These are phyloP conservation scores for Phengaris arion DNA, from an alignment of 2,888 invertebrate genomes.

Conservation along the genomic window DNA sequence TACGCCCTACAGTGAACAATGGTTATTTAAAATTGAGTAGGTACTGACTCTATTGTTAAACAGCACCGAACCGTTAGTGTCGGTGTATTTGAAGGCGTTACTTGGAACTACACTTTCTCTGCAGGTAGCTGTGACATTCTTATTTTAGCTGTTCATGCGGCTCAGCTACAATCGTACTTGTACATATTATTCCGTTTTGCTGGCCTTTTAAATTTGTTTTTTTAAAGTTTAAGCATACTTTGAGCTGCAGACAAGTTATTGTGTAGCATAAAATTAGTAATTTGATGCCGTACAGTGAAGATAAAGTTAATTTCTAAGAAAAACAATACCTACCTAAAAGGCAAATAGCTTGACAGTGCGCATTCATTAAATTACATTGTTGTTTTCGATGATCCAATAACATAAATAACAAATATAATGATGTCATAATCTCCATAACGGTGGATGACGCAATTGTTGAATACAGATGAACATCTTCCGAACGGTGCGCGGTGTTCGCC, in stretches of 20 bases:
- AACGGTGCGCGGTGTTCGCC: slow-evolving; percentile 26
- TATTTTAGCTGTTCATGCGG: slow-evolving; percentile 7
- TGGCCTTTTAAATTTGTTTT: background rate
- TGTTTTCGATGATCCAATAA: slow-evolving; percentile 13
- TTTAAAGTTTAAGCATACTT: background rate
- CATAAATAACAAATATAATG: slow-evolving; percentile 33
- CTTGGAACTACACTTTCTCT: slow-evolving; percentile 71
- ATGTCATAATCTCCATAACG: slow-evolving; percentile 52
- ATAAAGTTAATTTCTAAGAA: background rate
- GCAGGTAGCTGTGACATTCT: slow-evolving; percentile 44
- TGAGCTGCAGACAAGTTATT: too few relatives aligned
- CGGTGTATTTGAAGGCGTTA: slow-evolving; percentile 47
- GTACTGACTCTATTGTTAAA: slow-evolving; percentile 26
- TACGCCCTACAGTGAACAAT: background rate
- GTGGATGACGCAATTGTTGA: slow-evolving; percentile 34
- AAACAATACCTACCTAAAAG: slow-evolving; percentile 17
- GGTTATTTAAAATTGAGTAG: slow-evolving; percentile 3
- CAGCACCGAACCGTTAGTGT: slow-evolving; percentile 32
- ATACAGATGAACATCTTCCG: slow-evolving; percentile 30
- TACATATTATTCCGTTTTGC: background rate
- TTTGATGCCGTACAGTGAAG: background rate
- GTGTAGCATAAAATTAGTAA: background rate
- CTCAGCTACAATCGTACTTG: background rate
- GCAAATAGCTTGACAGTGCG: background rate
- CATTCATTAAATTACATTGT: slow-evolving; percentile 9